Conservation (phyloP, 2,797 vertebrate species). For the Peromyscus melanophrys region DNA sequence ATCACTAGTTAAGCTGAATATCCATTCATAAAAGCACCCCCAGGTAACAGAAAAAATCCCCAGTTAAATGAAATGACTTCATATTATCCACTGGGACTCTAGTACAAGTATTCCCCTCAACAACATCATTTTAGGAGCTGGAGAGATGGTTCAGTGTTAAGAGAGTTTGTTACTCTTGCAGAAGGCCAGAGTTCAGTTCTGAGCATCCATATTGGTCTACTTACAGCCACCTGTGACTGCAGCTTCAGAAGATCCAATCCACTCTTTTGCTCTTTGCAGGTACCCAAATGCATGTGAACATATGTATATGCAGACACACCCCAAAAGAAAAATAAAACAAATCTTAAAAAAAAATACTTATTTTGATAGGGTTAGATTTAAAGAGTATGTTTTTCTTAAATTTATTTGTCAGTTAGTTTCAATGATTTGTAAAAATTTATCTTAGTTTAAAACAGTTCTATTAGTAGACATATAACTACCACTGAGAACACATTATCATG, state of each 20-base stretch:
- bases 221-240: background rate
- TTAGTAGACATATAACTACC: background rate
- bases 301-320: background rate
- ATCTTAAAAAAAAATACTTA: background rate
- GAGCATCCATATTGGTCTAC: no score
- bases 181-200: background rate
- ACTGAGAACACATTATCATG: background rate
- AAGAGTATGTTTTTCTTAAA: background rate
- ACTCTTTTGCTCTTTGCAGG: background rate
- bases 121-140: background rate
- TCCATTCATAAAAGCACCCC: background rate
- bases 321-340: background rate
- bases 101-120: no score
- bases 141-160: background rate
- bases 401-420: background rate
- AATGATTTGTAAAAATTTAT: constrained; percentile 4
- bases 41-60: background rate
- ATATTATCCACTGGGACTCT: background rate
- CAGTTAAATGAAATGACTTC: background rate
- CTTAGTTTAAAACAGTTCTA: background rate
- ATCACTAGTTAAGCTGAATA: background rate
- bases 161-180: background rate
- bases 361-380: background rate
- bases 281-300: background rate
- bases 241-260: background rate